These are phyloP conservation scores for Bagarius yarrelli DNA, from an alignment of 2,113 vertebrate species.

Conservation along the genomic window DNA sequence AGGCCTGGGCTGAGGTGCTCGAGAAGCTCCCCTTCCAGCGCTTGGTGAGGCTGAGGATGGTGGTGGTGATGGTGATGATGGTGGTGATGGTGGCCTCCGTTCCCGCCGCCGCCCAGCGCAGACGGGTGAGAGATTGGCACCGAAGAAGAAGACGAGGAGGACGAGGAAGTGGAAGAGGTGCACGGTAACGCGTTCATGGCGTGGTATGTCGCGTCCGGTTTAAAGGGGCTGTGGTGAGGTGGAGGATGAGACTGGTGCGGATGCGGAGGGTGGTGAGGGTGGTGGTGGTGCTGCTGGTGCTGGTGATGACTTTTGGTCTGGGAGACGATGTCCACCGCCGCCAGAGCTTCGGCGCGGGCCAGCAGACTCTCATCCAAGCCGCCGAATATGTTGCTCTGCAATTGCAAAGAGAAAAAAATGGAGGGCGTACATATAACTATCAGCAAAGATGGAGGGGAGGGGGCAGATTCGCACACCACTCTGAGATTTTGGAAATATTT, in stretches of 20 bases:
- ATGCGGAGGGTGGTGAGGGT: slow-evolving; percentile 79
- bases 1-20: slow-evolving; percentile 96
- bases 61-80: slow-evolving; percentile 93
- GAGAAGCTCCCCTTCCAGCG: slow-evolving; percentile 93
- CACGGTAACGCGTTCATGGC: slow-evolving; percentile 98
- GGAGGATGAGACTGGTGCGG: slow-evolving; percentile 66
- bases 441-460: slow-evolving; percentile 76
- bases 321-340: slow-evolving; percentile 98
- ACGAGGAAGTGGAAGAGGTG: slow-evolving; percentile 72
- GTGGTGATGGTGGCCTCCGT: slow-evolving; percentile 70
- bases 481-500: slow-evolving; percentile 82
- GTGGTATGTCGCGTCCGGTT: slow-evolving; percentile 98
- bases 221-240: slow-evolving; percentile 97
- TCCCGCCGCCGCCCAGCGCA: slow-evolving; percentile 72
- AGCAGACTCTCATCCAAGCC: slow-evolving; percentile 99
- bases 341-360: slow-evolving; percentile 99
- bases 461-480: slow-evolving; percentile 72
- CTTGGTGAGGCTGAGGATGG: slow-evolving; percentile 94
- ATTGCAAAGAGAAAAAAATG: slow-evolving; percentile 87
- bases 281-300: slow-evolving; percentile 59
- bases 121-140: slow-evolving; percentile 95
- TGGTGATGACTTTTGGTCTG: slow-evolving; percentile 97
- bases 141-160: slow-evolving; percentile 89
- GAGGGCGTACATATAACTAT: slow-evolving; percentile 98
- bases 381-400: slow-evolving; percentile 99